Base-by-base conservation (phyloP, 2,797 vertebrate genomes). In the Coendou prehensilis region DNA sequence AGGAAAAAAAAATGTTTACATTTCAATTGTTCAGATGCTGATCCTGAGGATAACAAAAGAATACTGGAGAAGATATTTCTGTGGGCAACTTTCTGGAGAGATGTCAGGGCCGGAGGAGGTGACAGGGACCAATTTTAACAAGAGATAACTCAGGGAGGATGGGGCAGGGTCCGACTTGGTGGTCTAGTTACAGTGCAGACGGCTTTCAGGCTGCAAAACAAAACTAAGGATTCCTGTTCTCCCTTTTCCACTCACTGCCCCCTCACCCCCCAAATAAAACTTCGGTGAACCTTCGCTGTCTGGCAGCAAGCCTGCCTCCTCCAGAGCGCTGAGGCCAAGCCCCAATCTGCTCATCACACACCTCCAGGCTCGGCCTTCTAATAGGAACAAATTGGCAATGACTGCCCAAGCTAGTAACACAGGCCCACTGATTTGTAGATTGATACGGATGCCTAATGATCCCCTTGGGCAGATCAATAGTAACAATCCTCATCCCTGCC, bases 371-470 rank as follows among this genome's bases (percentile, higher is more conserved):
- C 98, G 98, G 98, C 98, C 98, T 99, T 99, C 99, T 99, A 99
- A 99, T 99, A 99, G 99, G 99, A 99, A 99, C 99, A 99, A 99
- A 99, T 99, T 99, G 99, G 99, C 99, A 99, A 99, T 99, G 99
- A 99, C 99, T 99, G 99, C 99, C 99, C 99, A 97, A 99, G 99
- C 99, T 98, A 98, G 99, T 99, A 99, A 99, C 99, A 99, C 99
- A 99, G 98, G 99, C 99, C 99, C 98, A 98, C 98, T 99, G 99
- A 99, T 99, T 99, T 99, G 99, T 99, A 99, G 99, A 99, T 99
- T 99, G 99, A 99, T 99, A 99, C 99, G 99, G 99, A 99, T 99
- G 99, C 99, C 99, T 99, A 99, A 99, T 99, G 99, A 99, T 99
- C 99, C 99, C 99, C 99, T 99, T 99, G 99, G 99, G 99, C 99